Conservation (phyloP, 2,888 invertebrate species). For the Aromia moschata region DNA sequence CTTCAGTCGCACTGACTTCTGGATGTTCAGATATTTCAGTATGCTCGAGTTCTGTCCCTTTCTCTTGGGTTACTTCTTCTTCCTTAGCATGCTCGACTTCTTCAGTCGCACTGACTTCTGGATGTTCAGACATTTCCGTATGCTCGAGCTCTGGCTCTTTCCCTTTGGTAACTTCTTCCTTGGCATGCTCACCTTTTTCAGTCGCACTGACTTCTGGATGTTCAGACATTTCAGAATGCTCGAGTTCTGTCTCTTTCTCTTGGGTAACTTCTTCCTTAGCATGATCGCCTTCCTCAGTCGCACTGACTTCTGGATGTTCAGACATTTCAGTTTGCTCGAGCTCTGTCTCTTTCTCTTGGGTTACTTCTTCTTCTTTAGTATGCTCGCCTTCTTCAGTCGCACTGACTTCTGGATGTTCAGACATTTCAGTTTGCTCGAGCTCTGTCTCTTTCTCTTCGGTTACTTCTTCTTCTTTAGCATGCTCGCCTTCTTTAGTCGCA, state of each 20-base stretch:
- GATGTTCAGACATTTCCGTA: neutral
- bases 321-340: neutral
- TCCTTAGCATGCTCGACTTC: neutral
- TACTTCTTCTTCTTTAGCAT: neutral
- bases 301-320: neutral
- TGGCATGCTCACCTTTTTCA: neutral
- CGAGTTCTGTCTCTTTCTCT: neutral
- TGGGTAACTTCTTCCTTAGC: neutral
- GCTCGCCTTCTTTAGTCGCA: neutral
- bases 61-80: neutral
- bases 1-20: neutral
- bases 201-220: neutral
- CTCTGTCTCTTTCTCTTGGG: neutral
- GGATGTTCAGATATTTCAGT: too few species aligned
- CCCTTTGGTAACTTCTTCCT: neutral
- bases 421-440: too few species aligned
- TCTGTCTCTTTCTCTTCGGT: too few species aligned
- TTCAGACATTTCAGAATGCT: neutral
- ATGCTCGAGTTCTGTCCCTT: neutral
- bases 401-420: too few species aligned
- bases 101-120: neutral
- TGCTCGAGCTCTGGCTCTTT: neutral
- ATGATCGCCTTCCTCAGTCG: neutral
- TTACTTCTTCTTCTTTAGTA: neutral
- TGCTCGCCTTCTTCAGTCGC: too few species aligned